Evolutionary conservation across 1,140 invertebrate genomes (phyloP).

Genomic region (Aplysia californica): DNA sequence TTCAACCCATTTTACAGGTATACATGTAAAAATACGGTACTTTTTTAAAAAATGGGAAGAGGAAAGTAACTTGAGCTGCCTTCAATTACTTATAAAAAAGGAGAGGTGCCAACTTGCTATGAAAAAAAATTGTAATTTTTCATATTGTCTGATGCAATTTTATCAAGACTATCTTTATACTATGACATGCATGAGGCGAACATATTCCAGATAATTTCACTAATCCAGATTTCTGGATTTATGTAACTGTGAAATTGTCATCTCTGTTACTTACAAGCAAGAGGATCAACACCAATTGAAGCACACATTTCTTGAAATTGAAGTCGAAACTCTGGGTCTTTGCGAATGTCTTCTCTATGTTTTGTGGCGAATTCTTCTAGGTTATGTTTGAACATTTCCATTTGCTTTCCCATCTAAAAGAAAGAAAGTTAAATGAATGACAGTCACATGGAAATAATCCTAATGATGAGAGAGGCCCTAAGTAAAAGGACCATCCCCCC

Average conservation of each 20-base stretch:
- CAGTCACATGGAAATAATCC: not conserved
- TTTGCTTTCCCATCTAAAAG: conserved; percentile 89
- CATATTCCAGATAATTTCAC: too few relatives aligned
- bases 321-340: conserved; percentile 91
- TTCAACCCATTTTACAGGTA: not conserved
- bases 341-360: conserved; percentile 90
- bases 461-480: not conserved
- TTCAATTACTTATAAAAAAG: not conserved
- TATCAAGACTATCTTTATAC: not conserved
- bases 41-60: not conserved
- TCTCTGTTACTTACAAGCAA: conserved; percentile 84
- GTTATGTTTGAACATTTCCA: conserved; percentile 92
- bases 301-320: conserved; percentile 99
- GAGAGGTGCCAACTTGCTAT: not conserved
- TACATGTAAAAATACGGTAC: not conserved
- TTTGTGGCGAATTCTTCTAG: conserved; percentile 97
- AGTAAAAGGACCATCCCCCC: not conserved
- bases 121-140: not conserved
- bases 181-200: not conserved
- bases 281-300: conserved; percentile 97
- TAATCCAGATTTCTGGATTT: too few relatives aligned
- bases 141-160: not conserved
- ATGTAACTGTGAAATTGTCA: not conserved
- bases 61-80: too few relatives aligned
- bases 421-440: conserved; percentile 8